Percentiles rank a stretch among this genome's conserved stretches.
These are phyloP conservation scores for Lichenostomus cassidix DNA, from an alignment of 2,113 vertebrate species.

Conservation along the genomic window DNA sequence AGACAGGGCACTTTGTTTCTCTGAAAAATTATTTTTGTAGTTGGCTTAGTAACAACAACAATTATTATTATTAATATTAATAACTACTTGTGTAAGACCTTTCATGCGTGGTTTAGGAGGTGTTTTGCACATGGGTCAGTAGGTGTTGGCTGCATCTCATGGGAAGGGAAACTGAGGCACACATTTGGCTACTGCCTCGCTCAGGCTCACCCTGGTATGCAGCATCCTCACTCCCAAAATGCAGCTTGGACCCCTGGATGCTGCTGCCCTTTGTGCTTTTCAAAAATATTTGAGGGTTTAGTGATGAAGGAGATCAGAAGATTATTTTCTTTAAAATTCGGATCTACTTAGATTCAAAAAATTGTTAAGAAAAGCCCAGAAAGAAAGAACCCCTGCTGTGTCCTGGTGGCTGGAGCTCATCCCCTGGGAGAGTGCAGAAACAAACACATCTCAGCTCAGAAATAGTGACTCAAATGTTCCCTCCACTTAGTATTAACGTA, in stretches of 20 bases:
- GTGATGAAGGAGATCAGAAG: background rate
- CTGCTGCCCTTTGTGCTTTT: background rate
- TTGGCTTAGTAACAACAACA: constrained; percentile 61
- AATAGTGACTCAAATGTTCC: background rate
- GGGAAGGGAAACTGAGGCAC: background rate
- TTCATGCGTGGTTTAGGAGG: background rate
- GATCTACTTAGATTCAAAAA: background rate
- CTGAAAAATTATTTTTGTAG: constrained; percentile 67
- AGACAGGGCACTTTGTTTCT: constrained; percentile 64
- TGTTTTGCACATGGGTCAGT: background rate
- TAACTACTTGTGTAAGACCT: constrained; percentile 41
- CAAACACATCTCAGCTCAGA: background rate
- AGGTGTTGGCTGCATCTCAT: background rate
- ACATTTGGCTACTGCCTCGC: background rate
- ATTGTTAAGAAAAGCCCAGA: background rate
- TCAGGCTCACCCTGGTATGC: background rate
- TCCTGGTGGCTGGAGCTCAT: background rate
- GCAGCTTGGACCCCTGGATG: background rate
- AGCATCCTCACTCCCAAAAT: background rate
- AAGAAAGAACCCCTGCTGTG: background rate
- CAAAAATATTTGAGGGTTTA: background rate
- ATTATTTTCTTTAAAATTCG: background rate
- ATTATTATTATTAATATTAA: constrained; percentile 71
- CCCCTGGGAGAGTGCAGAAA: background rate
- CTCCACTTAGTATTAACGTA: background rate